Evolutionary conservation across 64 coral and sea anemone species (phyloP).

Genomic region (Stichodactyla mertensii): DNA sequence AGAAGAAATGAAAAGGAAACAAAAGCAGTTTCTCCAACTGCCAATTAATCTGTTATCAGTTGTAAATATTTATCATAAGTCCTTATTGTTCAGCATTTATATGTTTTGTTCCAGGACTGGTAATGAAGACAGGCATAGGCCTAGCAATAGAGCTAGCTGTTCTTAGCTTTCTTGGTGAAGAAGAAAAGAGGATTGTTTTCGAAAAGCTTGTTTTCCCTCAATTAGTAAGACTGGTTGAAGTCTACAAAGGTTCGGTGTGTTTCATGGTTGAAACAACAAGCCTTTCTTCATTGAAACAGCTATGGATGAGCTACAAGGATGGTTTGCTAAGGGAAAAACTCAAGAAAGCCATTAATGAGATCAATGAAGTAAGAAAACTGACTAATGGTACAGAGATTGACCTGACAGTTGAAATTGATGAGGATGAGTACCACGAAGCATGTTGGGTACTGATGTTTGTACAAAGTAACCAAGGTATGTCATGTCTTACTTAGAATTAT

Average conservation of each 20-base stretch:
- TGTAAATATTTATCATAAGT: background rate
- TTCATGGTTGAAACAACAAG: background rate
- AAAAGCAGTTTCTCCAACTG: too few relatives aligned
- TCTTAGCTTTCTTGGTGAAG: background rate
- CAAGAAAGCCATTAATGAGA: conserved; percentile 2
- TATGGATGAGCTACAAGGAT: conserved; percentile 1
- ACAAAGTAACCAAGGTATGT: background rate
- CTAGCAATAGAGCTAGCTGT: background rate
- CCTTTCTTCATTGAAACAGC: background rate
- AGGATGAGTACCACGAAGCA: background rate
- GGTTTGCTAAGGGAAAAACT: background rate
- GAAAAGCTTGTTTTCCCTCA: background rate
- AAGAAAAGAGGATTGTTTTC: background rate
- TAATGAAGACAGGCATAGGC: background rate
- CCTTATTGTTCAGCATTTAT: background rate
- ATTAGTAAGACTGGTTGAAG: background rate
- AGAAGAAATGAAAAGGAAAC: too few relatives aligned
- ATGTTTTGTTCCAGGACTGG: background rate
- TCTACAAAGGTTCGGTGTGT: background rate
- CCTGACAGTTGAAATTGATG: background rate
- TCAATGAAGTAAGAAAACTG: conserved; percentile 1
- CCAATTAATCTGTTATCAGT: background rate
- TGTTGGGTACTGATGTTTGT: background rate
- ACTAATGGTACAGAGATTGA: background rate
- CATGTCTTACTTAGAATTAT: background rate